Evolutionary conservation across 2,888 invertebrate species (phyloP).

Genomic region (Ichneumon xanthorius): DNA sequence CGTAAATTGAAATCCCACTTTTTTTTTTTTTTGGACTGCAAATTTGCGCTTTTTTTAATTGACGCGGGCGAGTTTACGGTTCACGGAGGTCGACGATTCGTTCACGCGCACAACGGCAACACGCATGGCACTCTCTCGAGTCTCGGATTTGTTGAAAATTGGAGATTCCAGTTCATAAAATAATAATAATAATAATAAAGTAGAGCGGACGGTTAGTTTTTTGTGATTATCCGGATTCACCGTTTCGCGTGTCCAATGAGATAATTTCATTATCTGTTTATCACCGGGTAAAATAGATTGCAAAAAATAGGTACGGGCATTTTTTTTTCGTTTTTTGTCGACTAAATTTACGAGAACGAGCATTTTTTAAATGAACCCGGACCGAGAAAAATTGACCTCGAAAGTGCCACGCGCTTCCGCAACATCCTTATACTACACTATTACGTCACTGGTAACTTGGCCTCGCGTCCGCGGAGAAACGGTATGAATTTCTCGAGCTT

Average conservation of each 20-base stretch:
- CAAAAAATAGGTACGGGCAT: not conserved
- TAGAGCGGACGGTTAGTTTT: slow-evolving; percentile 6
- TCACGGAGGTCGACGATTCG: slow-evolving; percentile 70
- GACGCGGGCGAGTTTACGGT: slow-evolving; percentile 52
- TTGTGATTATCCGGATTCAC: slow-evolving; percentile 29
- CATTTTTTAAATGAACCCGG: slow-evolving; percentile 6
- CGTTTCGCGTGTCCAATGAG: slow-evolving; percentile 26
- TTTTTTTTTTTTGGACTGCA: slow-evolving; percentile 2
- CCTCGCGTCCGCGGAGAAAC: slow-evolving; percentile 81
- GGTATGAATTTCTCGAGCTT: slow-evolving; percentile 72
- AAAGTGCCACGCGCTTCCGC: slow-evolving; percentile 77
- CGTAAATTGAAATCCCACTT: slow-evolving; percentile 3
- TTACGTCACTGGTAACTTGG: slow-evolving; percentile 82
- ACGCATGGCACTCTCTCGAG: slow-evolving; percentile 76
- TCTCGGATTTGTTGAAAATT: slow-evolving; percentile 11
- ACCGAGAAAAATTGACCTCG: slow-evolving; percentile 62
- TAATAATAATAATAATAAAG: slow-evolving; percentile 25
- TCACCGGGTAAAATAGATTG: slow-evolving; percentile 35
- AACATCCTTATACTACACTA: slow-evolving; percentile 76
- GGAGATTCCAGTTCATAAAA: not conserved
- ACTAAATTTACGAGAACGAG: slow-evolving; percentile 17
- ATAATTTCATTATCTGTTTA: slow-evolving; percentile 64
- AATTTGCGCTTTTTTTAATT: not conserved
- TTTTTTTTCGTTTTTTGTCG: slow-evolving; percentile 8
- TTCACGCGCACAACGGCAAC: slow-evolving; percentile 73